phyloP scores from a whole-genome alignment of 1,140 invertebrate species.

The Steinernema khuongi region DNA sequence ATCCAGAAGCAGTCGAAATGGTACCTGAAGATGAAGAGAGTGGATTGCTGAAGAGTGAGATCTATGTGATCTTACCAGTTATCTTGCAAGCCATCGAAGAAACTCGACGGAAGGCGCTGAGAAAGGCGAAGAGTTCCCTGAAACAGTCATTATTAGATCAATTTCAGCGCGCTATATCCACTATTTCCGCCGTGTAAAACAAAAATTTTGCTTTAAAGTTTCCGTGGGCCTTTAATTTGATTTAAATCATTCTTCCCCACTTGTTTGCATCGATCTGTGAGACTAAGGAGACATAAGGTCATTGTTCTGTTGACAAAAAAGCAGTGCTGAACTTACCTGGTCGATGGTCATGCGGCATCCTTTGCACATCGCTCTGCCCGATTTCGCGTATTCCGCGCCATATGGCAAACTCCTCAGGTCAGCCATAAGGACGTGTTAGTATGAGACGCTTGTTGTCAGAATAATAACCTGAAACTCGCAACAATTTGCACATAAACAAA shows the following conservation, averaged over 20 bases:
- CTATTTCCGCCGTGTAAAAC: slow-evolving; percentile 28
- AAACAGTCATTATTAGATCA: slow-evolving; percentile 13
- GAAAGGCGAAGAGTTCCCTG: slow-evolving; percentile 44
- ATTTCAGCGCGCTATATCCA: no score
- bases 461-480: not conserved
- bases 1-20: slow-evolving; percentile 80
- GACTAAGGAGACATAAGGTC: no score
- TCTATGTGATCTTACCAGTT: slow-evolving; percentile 39
- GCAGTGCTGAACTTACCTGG: slow-evolving; percentile 63
- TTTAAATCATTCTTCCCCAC: no score
- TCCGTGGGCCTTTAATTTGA: no score
- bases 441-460: not conserved
- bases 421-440: no score
- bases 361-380: slow-evolving; percentile 72
- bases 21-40: slow-evolving; percentile 66
- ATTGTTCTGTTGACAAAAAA: not conserved
- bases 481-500: not conserved
- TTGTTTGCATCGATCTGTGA: no score
- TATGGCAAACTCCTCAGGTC: slow-evolving; percentile 18
- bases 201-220: slow-evolving; percentile 23
- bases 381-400: slow-evolving; percentile 79
- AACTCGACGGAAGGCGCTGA: slow-evolving; percentile 32
- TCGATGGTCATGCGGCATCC: slow-evolving; percentile 79
- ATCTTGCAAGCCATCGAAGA: slow-evolving; percentile 51
- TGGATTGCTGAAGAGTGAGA: not conserved